phyloP scores from a whole-genome alignment of 2,113 vertebrate species.

The Lycocorax pyrrhopterus region DNA sequence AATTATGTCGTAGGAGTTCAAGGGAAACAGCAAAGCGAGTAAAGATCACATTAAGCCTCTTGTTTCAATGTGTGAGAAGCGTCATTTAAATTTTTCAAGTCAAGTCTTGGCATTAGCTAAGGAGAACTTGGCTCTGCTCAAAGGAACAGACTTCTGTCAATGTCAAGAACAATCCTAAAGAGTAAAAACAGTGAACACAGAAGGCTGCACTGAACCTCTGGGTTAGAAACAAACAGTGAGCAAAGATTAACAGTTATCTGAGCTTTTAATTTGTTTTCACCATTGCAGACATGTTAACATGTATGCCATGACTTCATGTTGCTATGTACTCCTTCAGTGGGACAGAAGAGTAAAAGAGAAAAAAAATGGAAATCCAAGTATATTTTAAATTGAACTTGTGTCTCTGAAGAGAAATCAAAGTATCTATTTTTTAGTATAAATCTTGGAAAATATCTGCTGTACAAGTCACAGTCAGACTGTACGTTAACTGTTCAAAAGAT shows the following conservation, averaged over 20 bases:
- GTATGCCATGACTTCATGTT: neutral
- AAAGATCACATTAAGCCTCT: neutral
- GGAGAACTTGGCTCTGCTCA: slow-evolving; percentile 4
- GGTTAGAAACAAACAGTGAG: neutral
- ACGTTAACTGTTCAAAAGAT: neutral
- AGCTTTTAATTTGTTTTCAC: neutral
- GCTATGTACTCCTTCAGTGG: neutral
- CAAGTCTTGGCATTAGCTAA: slow-evolving; percentile 17
- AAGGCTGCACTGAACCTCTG: neutral
- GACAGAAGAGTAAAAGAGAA: neutral
- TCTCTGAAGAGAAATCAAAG: neutral
- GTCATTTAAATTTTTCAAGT: slow-evolving; percentile 1
- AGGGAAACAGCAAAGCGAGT: neutral
- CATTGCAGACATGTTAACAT: neutral
- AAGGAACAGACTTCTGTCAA: slow-evolving; percentile 34
- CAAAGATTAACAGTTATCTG: slow-evolving; percentile 19
- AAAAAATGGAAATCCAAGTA: neutral
- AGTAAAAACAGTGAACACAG: slow-evolving; percentile 14
- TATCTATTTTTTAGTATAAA: neutral
- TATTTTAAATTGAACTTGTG: neutral
- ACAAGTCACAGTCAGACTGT: neutral
- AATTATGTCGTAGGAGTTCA: neutral
- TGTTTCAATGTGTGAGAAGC: slow-evolving; percentile 5
- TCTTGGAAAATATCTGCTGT: neutral
- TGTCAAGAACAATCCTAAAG: slow-evolving; percentile 24